A percentile compares a stretch with the other conserved stretches of the same genome.
Conservation (phyloP, 2,888 invertebrate species). For the Pseudanteris insignis region DNA sequence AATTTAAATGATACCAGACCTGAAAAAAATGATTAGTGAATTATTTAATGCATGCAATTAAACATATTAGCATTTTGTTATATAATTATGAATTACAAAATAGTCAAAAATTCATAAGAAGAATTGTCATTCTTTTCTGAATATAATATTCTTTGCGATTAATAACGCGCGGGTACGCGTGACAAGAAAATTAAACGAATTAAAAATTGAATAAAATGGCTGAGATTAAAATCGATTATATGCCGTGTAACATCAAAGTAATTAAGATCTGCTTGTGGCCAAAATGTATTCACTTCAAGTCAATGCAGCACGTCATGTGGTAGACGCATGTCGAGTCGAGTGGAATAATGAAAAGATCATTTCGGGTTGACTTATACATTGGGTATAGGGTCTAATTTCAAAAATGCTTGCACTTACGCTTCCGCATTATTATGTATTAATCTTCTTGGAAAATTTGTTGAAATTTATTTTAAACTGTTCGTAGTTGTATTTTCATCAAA, state of each 20-base stretch:
- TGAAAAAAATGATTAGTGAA: conserved; percentile 31
- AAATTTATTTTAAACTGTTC: no score
- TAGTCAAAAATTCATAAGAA: no score
- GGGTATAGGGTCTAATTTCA: no score
- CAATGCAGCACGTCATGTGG: conserved; percentile 27
- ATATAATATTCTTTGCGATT: no score
- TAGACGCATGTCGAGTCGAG: conserved; percentile 25
- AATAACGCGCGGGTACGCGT: background rate
- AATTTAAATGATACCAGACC: conserved; percentile 28
- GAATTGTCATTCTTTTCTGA: no score
- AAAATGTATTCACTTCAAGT: conserved; percentile 21
- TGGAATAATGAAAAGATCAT: no score
- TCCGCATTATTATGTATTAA: no score
- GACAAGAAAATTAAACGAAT: background rate
- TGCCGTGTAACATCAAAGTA: conserved; percentile 6
- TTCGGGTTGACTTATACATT: no score
- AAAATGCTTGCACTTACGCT: no score
- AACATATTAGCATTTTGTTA: conserved; percentile 32
- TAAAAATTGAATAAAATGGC: background rate
- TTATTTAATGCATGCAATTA: conserved; percentile 26
- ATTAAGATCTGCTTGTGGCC: no score
- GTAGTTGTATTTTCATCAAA: no score
- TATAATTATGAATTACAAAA: conserved; percentile 13
- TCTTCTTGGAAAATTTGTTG: no score
- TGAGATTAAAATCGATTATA: background rate